These are phyloP conservation scores for Campylomormyrus numenius DNA, from an alignment of 2,113 vertebrate species.

Conservation along the genomic window DNA sequence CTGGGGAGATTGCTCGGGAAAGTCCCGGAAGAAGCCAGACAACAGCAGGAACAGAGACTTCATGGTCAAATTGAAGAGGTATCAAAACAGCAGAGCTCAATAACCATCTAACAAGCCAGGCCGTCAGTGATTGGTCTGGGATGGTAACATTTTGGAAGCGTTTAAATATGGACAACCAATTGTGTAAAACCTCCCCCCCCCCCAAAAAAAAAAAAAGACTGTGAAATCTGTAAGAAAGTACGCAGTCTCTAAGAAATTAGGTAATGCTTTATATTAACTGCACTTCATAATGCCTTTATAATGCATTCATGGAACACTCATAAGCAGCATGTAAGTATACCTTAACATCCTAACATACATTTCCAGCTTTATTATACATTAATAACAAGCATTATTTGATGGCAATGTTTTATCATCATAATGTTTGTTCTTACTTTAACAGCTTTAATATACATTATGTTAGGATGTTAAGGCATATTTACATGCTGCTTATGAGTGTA, in stretches of 20 bases:
- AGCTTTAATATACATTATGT: too few relatives aligned
- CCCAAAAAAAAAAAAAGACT: not conserved
- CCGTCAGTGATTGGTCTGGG: conserved; percentile 11
- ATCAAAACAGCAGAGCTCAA: conserved; percentile 13
- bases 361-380: not conserved
- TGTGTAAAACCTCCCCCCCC: not conserved
- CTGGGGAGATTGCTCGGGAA: conserved; percentile 46
- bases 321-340: not conserved
- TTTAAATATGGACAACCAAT: not conserved
- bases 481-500: not conserved
- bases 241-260: not conserved
- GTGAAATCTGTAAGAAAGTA: not conserved
- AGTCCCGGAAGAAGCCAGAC: conserved; percentile 43
- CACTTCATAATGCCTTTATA: not conserved
- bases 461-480: too few relatives aligned
- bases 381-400: not conserved
- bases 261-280: not conserved
- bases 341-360: not conserved
- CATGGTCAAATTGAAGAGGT: conserved; percentile 46
- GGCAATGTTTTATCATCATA: not conserved
- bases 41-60: conserved; percentile 45
- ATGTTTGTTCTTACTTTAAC: not conserved
- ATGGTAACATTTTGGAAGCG: conserved; percentile 23
- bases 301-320: not conserved
- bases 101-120: not conserved